These are phyloP conservation scores for Drosophila robusta DNA, from an alignment of 2,888 invertebrate genomes.

Conservation along the genomic window DNA sequence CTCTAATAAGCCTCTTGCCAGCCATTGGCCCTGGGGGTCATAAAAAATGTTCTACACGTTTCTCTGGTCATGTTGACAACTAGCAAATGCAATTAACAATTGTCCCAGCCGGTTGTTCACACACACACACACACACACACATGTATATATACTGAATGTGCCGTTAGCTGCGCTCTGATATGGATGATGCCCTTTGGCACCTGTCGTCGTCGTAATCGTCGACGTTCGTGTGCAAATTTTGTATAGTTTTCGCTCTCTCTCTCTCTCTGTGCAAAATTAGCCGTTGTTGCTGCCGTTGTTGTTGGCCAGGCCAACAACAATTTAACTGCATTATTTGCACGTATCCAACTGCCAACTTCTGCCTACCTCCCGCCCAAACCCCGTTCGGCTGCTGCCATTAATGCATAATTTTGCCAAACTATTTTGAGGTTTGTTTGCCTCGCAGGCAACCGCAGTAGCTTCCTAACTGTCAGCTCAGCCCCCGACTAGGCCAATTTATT, in stretches of 20 bases:
- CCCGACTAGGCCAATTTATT: constrained; percentile 74
- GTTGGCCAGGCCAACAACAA: constrained; percentile 49
- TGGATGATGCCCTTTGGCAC: constrained; percentile 75
- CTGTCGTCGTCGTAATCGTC: constrained; percentile 75
- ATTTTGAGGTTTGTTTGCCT: constrained; percentile 80
- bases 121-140: constrained; percentile 10
- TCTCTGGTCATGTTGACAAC: constrained; percentile 75
- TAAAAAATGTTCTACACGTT: constrained; percentile 63
- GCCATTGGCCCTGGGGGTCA: constrained; percentile 33
- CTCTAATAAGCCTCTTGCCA: constrained; percentile 18
- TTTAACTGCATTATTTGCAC: constrained; percentile 80
- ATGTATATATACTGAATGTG: constrained; percentile 17
- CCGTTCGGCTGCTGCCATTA: constrained; percentile 58
- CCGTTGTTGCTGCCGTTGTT: constrained; percentile 35
- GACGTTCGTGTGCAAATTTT: constrained; percentile 55
- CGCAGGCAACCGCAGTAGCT: constrained; percentile 65
- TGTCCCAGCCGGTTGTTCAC: constrained; percentile 68
- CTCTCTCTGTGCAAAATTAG: constrained; percentile 53
- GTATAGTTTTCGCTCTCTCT: constrained; percentile 51
- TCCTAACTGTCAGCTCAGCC: constrained; percentile 20
- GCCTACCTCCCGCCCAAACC: not conserved
- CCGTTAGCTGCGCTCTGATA: constrained; percentile 70
- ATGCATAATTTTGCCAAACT: constrained; percentile 82
- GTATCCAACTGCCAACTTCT: constrained; percentile 29
- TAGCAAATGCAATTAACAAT: constrained; percentile 82